These are phyloP conservation scores for Gobionotothen gibberifrons DNA, from an alignment of 2,797 vertebrate genomes.

Conservation along the genomic window DNA sequence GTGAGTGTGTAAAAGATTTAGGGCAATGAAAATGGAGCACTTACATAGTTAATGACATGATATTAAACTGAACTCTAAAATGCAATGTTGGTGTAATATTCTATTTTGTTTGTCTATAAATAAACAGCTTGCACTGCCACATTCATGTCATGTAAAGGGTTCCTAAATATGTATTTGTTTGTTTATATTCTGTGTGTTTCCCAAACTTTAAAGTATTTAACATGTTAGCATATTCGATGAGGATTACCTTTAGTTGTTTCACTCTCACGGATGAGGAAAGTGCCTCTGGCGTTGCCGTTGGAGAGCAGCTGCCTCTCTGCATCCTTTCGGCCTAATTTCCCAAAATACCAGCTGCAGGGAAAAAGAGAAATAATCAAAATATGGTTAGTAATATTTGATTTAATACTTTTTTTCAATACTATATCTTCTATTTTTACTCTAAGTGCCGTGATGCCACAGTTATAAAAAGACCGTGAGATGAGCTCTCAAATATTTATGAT, in stretches of 20 bases:
- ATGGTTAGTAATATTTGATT: constrained; percentile 3
- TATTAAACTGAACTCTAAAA: constrained; percentile 4
- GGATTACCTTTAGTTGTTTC: constrained; percentile 98
- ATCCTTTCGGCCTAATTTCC: constrained; percentile 98
- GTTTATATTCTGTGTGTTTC: constrained; percentile 20
- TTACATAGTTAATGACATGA: background rate
- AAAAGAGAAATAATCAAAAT: constrained; percentile 4
- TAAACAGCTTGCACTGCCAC: constrained; percentile 4
- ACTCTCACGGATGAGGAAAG: constrained; percentile 98
- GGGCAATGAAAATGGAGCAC: constrained; percentile 27
- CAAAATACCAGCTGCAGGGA: constrained; percentile 95
- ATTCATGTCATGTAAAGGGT: background rate
- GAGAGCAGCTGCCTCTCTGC: constrained; percentile 97
- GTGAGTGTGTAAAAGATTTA: constrained; percentile 13
- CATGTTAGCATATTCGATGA: constrained; percentile 3
- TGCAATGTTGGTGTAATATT: background rate
- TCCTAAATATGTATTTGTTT: constrained; percentile 19
- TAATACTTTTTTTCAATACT: constrained; percentile 10
- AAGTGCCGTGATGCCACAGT: background rate
- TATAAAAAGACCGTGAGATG: constrained; percentile 23
- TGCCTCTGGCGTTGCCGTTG: constrained; percentile 97
- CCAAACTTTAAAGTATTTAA: constrained; percentile 22
- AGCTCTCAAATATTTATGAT: constrained; percentile 53
- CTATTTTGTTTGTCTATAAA: constrained; percentile 2
- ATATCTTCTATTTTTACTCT: constrained; percentile 6